Conservation (phyloP, 2,797 vertebrate species). For the Falco columbarius region DNA sequence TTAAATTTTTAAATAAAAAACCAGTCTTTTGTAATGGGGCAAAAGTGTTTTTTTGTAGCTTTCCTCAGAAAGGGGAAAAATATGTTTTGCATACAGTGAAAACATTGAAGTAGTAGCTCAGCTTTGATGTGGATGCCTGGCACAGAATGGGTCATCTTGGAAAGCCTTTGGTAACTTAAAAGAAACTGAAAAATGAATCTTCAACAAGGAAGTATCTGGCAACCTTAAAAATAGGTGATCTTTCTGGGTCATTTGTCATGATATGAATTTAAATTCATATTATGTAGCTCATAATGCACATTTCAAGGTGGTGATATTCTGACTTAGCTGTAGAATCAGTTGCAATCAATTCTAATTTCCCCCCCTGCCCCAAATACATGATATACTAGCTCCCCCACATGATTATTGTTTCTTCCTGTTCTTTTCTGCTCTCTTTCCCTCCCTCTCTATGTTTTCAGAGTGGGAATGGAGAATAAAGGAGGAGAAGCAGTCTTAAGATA, state of each 20-base stretch:
- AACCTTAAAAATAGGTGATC: slow-evolving; percentile 5
- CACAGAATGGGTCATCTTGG: background rate
- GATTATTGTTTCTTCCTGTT: background rate
- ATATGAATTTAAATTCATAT: background rate
- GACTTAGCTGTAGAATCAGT: background rate
- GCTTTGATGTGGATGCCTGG: background rate
- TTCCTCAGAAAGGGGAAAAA: background rate
- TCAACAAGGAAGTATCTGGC: background rate
- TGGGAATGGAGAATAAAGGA: background rate
- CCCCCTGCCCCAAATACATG: background rate
- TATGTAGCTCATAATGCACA: background rate
- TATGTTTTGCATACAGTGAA: background rate
- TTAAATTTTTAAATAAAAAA: background rate
- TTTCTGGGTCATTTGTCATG: background rate
- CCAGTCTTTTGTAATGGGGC: background rate
- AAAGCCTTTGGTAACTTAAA: background rate
- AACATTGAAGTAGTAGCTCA: background rate
- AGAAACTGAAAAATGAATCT: background rate
- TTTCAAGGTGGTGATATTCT: slow-evolving; percentile 21
- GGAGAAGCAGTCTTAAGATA: background rate
- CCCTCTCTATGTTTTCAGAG: background rate
- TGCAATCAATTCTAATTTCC: background rate
- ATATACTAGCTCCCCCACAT: background rate
- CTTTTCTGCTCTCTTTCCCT: background rate
- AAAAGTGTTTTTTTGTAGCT: background rate